Evolutionary conservation across 2,113 vertebrate genomes (phyloP).

Genomic region (Gymnarchus niloticus): DNA sequence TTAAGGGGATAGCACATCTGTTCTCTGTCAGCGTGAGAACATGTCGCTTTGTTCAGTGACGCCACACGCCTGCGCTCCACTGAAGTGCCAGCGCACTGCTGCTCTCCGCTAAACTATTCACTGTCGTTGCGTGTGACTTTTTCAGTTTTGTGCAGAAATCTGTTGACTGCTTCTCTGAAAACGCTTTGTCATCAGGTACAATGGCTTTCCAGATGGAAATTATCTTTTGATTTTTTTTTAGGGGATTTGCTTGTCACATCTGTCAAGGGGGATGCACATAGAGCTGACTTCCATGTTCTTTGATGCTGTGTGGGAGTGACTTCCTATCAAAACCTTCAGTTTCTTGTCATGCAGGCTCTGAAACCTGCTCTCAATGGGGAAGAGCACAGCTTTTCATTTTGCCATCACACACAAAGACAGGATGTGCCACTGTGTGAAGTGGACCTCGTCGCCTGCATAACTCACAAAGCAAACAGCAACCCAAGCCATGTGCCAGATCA

Average conservation of each 20-base stretch:
- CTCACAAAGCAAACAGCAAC: not conserved
- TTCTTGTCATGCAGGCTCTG: not conserved
- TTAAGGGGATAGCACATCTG: not conserved
- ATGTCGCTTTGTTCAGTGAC: not conserved
- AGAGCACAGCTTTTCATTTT: not conserved
- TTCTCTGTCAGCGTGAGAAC: not conserved
- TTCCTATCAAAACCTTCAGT: not conserved
- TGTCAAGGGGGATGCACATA: not conserved
- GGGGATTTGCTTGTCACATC: not conserved
- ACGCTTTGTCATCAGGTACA: not conserved
- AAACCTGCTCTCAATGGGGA: not conserved
- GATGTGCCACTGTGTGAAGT: not conserved
- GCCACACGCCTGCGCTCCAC: not conserved
- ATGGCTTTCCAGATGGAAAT: not conserved
- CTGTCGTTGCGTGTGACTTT: not conserved
- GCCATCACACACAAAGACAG: not conserved
- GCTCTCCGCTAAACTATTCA: not conserved
- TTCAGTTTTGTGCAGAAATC: not conserved
- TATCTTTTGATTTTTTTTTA: not conserved
- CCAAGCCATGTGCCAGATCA: not conserved
- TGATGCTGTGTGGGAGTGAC: not conserved
- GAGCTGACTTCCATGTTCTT: not conserved
- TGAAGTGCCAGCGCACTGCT: too few species aligned
- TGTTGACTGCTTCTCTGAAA: not conserved
- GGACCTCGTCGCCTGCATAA: not conserved